Conservation (phyloP, 2,888 invertebrate genomes). For the Aspidiotus rigidus region DNA sequence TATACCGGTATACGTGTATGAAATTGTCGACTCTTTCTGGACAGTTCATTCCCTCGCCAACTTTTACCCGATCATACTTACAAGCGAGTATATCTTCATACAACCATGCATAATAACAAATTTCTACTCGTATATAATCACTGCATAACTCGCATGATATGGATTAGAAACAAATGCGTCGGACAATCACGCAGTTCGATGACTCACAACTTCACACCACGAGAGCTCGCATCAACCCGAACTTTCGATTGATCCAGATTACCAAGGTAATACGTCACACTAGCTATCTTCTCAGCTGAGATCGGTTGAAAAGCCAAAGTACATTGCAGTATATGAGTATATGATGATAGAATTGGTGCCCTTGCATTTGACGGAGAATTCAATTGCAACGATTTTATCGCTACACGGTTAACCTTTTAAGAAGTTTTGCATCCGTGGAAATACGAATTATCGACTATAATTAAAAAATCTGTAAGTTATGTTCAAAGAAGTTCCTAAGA, state of each 20-base stretch:
- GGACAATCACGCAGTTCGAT: neutral
- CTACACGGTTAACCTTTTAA: conserved; percentile 4
- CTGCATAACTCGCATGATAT: conserved; percentile 1
- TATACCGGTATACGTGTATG: too few species aligned
- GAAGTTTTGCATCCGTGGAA: neutral
- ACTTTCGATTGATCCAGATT: neutral
- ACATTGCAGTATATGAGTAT: neutral
- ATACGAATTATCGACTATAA: neutral
- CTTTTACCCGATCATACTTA: neutral
- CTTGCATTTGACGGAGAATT: neutral
- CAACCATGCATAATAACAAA: neutral
- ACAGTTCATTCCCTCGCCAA: neutral
- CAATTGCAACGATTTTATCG: neutral
- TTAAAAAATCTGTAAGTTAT: neutral
- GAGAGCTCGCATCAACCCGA: too few species aligned
- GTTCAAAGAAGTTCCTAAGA: neutral
- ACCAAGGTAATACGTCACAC: neutral
- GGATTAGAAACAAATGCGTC: neutral
- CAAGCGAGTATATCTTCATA: too few species aligned
- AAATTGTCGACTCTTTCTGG: neutral
- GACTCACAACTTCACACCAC: neutral
- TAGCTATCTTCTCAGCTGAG: neutral
- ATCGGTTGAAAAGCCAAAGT: neutral
- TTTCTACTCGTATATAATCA: neutral
- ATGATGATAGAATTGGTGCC: neutral